Percentiles rank a stretch among this genome's conserved stretches.
Evolutionary conservation across 2,888 invertebrate genomes (phyloP).

Genomic region (Merodon equestris): DNA sequence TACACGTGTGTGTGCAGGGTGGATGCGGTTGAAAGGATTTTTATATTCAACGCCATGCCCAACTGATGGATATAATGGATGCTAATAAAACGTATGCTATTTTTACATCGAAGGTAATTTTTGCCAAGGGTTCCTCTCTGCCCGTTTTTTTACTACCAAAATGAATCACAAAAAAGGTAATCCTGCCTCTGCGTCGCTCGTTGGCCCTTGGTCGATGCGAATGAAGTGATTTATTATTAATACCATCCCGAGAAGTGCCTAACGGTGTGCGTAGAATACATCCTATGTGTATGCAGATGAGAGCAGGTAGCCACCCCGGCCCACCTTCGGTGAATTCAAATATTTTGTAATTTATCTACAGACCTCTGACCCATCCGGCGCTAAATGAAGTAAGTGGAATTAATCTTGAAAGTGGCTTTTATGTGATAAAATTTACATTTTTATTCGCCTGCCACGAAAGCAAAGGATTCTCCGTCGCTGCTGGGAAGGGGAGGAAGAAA

Average conservation of each 20-base stretch:
- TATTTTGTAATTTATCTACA: conserved; percentile 63
- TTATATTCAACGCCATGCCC: conserved; percentile 5
- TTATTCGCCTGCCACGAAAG: conserved; percentile 43
- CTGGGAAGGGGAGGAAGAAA: background rate
- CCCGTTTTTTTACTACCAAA: background rate
- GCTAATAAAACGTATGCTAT: conserved; percentile 67
- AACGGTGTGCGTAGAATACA: background rate
- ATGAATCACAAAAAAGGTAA: conserved; percentile 23
- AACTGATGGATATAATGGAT: conserved; percentile 62
- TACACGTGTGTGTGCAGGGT: background rate
- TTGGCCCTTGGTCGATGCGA: conserved; percentile 16
- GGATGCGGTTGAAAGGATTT: conserved; percentile 53
- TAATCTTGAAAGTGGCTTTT: conserved; percentile 68
- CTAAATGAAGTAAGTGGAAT: conserved; percentile 67
- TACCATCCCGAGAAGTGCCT: conserved; percentile 24
- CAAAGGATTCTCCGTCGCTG: no score
- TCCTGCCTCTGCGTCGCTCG: background rate
- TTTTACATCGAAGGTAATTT: conserved; percentile 49
- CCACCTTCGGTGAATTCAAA: background rate
- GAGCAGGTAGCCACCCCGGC: conserved; percentile 9
- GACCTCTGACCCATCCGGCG: conserved; percentile 64
- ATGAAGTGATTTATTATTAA: conserved; percentile 67
- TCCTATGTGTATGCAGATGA: conserved; percentile 24
- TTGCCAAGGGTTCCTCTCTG: no score
- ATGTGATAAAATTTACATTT: conserved; percentile 68